A percentile compares a stretch with the other conserved stretches of the same genome.
Conservation (phyloP, 2,797 vertebrate species). For the Chanos chanos region DNA sequence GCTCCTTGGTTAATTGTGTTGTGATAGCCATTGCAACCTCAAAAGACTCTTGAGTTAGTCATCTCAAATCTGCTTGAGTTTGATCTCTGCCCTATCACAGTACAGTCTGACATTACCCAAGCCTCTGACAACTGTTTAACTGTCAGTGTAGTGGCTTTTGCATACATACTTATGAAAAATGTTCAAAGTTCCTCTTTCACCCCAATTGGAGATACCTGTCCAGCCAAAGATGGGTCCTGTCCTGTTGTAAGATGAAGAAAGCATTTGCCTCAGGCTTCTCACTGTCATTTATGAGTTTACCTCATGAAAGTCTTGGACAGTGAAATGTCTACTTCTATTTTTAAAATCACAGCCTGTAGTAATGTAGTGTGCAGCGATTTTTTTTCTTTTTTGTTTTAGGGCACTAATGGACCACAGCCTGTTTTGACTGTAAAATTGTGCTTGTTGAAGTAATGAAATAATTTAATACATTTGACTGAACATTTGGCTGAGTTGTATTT, state of each 20-base stretch:
- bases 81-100: slow-evolving; percentile 5
- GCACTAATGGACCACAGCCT: slow-evolving; percentile 78
- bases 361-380: slow-evolving; percentile 69
- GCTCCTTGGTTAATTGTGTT: slow-evolving; percentile 64
- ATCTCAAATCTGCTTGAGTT: slow-evolving; percentile 43
- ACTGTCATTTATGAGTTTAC: slow-evolving; percentile 28
- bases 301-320: neutral
- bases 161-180: too few species aligned
- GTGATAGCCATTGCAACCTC: slow-evolving; percentile 66
- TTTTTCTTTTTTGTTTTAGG: slow-evolving; percentile 71
- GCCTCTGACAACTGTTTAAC: too few species aligned
- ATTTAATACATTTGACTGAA: slow-evolving; percentile 77
- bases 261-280: slow-evolving; percentile 45
- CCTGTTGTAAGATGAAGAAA: slow-evolving; percentile 12
- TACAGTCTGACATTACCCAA: too few species aligned
- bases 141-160: too few species aligned
- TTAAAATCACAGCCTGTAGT: slow-evolving; percentile 59
- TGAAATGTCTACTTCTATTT: slow-evolving; percentile 25
- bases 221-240: too few species aligned
- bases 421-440: slow-evolving; percentile 77
- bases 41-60: slow-evolving; percentile 52
- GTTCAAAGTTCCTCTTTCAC: too few species aligned
- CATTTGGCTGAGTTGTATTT: slow-evolving; percentile 7
- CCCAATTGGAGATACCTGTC: too few species aligned
- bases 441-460: slow-evolving; percentile 78